Evolutionary conservation across 2,113 vertebrate species (phyloP), one percentile per base, ranked within the genome.

Genomic region (Ancistrus triradiatus): DNA sequence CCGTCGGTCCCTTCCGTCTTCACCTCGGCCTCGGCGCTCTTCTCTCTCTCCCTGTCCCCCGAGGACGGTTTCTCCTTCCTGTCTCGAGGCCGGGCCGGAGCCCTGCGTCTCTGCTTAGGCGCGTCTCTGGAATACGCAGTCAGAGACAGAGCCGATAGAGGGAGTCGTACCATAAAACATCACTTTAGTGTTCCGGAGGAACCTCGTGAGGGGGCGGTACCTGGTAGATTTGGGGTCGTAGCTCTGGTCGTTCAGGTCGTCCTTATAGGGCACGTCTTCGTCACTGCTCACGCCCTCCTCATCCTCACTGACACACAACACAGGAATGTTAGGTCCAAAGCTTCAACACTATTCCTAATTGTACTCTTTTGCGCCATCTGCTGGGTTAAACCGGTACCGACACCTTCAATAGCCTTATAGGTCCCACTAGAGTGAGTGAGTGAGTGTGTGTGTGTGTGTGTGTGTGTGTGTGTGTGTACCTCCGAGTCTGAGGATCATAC

Each of bases 171-270:
- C n/a, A n/a, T n/a, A n/a, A n/a, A n/a, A n/a, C n/a, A n/a, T n/a
- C n/a, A n/a, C n/a, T n/a, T n/a, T n/a, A n/a, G n/a, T n/a, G n/a
- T n/a, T n/a, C n/a, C n/a, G n/a, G n/a, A n/a, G n/a, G n/a, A n/a
- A n/a, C n/a, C 13, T n/a, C 38, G 2, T 24, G 4, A 14, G 22
- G n/a, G n/a, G n/a, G 35, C 17, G 22, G 17, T 88, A 91, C 92
- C 92, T 93, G 78, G 94, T 92, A 75, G 84, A 81, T 44, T 91
- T 91, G 0, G 95, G 95, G 70, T 93, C 91, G 25, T 97, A 98
- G 72, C 92, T 98, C 81, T 95, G 91, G 73, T 98, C 95, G 78
- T 92, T 91, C 65, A 93, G 85, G 69, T 98, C 95, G 37, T 98
- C 95, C 83, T 85, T 92, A 78, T 93, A 98, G 4, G 93, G 92